Percentiles rank a stretch among this genome's conserved stretches.
Evolutionary conservation across 2,113 vertebrate species (phyloP).

Genomic region (Pseudorectes ferrugineus): DNA sequence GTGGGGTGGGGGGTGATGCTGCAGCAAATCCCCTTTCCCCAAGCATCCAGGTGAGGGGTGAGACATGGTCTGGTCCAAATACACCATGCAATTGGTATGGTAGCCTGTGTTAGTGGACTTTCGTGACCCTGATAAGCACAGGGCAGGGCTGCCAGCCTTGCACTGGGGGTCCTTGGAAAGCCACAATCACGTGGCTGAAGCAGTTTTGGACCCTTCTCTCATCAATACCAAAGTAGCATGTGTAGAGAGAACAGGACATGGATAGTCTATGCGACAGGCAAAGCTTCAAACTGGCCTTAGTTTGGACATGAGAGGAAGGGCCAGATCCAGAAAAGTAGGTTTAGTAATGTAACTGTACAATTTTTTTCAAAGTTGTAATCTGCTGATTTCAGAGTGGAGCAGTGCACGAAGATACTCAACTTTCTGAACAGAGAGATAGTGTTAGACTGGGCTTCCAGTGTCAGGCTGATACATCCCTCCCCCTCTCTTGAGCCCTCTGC

Average conservation of each 20-base stretch:
- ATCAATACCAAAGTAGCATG: background rate
- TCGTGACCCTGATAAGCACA: fast-evolving
- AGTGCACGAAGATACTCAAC: fast-evolving
- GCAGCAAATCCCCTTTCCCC: background rate
- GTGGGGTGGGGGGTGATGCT: background rate
- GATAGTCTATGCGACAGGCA: too few relatives aligned
- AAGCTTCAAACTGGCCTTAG: background rate
- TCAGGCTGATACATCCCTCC: background rate
- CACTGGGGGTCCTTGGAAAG: background rate
- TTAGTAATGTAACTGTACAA: background rate
- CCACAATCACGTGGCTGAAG: background rate
- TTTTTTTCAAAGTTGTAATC: background rate
- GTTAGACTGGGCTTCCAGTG: background rate
- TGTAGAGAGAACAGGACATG: background rate
- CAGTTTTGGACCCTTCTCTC: background rate
- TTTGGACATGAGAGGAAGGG: background rate
- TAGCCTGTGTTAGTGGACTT: background rate
- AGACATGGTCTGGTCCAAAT: background rate
- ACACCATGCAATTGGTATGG: background rate
- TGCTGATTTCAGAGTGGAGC: background rate
- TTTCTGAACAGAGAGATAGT: background rate
- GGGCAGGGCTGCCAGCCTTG: background rate
- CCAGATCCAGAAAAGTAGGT: background rate
- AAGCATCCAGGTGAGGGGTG: fast-evolving
- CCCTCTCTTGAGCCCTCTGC: background rate